Evolutionary conservation across 2,888 invertebrate species (phyloP).

Genomic region (Lagria hirta): DNA sequence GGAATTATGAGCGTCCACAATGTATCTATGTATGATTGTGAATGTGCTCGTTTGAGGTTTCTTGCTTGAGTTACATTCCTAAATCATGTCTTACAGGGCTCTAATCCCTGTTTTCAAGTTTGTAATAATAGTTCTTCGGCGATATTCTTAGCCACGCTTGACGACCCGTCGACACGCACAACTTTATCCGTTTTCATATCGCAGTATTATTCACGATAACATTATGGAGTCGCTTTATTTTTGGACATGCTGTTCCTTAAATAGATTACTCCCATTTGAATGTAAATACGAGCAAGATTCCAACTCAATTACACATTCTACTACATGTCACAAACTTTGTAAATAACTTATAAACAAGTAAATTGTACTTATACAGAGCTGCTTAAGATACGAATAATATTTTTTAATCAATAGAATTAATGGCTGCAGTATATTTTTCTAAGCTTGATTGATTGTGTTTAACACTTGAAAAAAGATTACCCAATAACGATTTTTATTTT

Average conservation of each 20-base stretch:
- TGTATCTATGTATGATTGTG: constrained; percentile 27
- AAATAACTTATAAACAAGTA: too few species aligned
- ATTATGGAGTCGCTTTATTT: constrained; percentile 17
- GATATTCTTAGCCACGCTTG: constrained; percentile 23
- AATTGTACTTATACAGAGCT: too few species aligned
- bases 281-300: constrained; percentile 16
- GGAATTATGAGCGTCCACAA: constrained; percentile 39
- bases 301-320: constrained; percentile 21
- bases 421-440: too few species aligned
- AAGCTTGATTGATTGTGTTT: too few species aligned
- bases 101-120: constrained; percentile 26
- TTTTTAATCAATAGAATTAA: too few species aligned
- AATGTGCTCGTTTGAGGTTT: constrained; percentile 31
- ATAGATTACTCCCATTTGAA: constrained; percentile 23
- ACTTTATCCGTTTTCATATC: constrained; percentile 22
- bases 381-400: too few species aligned
- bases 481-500: too few species aligned
- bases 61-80: constrained; percentile 32
- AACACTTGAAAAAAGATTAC: too few species aligned
- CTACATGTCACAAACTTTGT: too few species aligned
- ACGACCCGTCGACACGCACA: constrained; percentile 31
- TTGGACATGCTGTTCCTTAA: constrained; percentile 18
- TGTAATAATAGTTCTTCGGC: constrained; percentile 23
- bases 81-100: constrained; percentile 34
- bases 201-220: constrained; percentile 26